Percentiles rank a stretch among this genome's conserved stretches.
Evolutionary conservation across 2,113 vertebrate species (phyloP).

Genomic region (Gallinago paraguaiae): DNA sequence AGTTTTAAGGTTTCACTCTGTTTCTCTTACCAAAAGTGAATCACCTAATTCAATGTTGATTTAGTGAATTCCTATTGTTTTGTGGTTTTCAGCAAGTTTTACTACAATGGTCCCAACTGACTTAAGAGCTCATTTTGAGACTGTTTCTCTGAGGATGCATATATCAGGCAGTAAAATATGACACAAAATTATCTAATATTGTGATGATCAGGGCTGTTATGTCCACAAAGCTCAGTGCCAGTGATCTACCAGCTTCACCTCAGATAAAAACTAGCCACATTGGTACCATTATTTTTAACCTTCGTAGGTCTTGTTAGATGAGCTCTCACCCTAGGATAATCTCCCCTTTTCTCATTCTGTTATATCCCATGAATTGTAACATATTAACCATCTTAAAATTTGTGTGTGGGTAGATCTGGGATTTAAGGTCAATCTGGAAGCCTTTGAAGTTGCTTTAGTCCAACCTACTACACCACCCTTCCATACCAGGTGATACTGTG

Average conservation of each 20-base stretch:
- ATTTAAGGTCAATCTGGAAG: neutral
- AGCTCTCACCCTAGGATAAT: neutral
- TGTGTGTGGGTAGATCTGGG: rapidly evolving
- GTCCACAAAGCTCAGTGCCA: neutral
- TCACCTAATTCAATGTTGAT: neutral
- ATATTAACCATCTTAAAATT: neutral
- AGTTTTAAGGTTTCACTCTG: neutral
- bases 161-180: neutral
- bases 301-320: neutral
- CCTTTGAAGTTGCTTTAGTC: neutral
- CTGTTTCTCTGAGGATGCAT: neutral
- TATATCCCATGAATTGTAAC: neutral
- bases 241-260: neutral
- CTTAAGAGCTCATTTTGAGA: neutral
- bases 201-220: neutral
- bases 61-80: neutral
- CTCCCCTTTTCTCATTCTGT: neutral
- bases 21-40: neutral
- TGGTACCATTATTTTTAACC: neutral
- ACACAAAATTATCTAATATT: neutral
- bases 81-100: neutral
- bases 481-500: rapidly evolving
- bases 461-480: neutral
- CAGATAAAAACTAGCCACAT: neutral
- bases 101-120: neutral